Evolutionary conservation across 1,140 invertebrate genomes (phyloP).

Genomic region (Ostrea edulis): DNA sequence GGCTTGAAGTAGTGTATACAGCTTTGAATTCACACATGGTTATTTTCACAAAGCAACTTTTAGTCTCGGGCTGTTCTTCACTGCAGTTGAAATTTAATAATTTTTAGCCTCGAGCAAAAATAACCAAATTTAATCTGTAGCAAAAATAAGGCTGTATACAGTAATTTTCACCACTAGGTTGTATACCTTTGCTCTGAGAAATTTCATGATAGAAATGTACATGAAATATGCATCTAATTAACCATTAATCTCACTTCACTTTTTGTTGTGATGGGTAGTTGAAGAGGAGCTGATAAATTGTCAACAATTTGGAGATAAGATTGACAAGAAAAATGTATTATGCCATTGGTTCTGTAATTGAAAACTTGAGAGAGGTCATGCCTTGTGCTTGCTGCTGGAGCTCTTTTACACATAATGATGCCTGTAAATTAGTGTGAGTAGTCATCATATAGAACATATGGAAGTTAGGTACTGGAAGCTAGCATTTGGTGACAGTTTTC

Average conservation of each 20-base stretch:
- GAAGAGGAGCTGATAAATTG: background rate
- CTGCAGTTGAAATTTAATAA: no score
- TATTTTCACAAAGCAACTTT: no score
- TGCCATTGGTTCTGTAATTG: constrained; percentile 2
- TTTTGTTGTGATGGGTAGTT: background rate
- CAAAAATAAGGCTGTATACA: no score
- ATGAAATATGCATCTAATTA: constrained; percentile 5
- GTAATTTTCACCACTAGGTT: no score
- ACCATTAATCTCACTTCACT: background rate
- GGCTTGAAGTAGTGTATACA: no score
- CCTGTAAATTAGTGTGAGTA: constrained; percentile 4
- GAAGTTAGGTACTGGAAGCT: background rate
- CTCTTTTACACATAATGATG: background rate
- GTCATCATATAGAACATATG: background rate
- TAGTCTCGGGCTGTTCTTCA: no score
- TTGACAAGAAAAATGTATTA: constrained; percentile 32
- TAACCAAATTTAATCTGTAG: no score
- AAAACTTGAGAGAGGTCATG: constrained; percentile 14
- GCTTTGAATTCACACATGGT: no score
- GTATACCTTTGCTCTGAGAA: no score
- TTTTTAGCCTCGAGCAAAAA: no score
- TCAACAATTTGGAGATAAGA: constrained; percentile 9
- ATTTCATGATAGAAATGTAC: no score
- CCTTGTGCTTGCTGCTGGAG: background rate
- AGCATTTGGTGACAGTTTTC: background rate